A percentile compares a stretch with the other conserved stretches of the same genome.
These are phyloP conservation scores for Corythoichthys haematopterus DNA, from an alignment of 2,113 vertebrate species.

Conservation along the genomic window DNA sequence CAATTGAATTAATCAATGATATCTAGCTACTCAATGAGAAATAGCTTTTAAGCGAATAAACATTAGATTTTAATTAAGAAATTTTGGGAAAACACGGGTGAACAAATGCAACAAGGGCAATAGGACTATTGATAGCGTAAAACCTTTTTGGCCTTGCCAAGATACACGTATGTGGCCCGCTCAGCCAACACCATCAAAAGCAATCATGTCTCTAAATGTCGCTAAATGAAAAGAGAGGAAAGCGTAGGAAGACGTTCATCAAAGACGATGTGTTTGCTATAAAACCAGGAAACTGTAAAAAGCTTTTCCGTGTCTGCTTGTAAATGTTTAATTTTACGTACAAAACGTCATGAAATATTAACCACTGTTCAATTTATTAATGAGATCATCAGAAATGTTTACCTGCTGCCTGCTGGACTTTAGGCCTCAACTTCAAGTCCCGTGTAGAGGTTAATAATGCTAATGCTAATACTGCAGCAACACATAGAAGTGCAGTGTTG, in stretches of 20 bases:
- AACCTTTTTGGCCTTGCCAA: not conserved
- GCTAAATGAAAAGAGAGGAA: not conserved
- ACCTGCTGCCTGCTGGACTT: slow-evolving; percentile 25
- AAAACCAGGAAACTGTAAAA: not conserved
- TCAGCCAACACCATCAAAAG: not conserved
- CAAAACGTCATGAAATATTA: not conserved
- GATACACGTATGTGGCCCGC: not conserved
- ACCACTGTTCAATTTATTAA: not conserved
- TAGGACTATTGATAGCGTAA: not conserved
- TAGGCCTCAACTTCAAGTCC: not conserved
- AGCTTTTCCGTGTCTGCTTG: not conserved
- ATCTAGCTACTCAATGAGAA: no score
- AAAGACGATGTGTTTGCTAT: not conserved
- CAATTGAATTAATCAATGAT: no score
- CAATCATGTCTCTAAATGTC: not conserved
- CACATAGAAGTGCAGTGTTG: not conserved
- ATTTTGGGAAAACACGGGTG: no score
- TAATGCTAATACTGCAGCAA: not conserved
- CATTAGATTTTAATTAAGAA: no score
- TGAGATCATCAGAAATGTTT: not conserved
- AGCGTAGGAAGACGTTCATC: not conserved
- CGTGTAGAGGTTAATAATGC: not conserved
- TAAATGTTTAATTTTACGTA: not conserved
- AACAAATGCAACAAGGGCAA: no score
- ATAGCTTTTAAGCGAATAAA: no score